Conservation (phyloP, 2,888 invertebrate species). For the Blastobasis lacticolella region DNA sequence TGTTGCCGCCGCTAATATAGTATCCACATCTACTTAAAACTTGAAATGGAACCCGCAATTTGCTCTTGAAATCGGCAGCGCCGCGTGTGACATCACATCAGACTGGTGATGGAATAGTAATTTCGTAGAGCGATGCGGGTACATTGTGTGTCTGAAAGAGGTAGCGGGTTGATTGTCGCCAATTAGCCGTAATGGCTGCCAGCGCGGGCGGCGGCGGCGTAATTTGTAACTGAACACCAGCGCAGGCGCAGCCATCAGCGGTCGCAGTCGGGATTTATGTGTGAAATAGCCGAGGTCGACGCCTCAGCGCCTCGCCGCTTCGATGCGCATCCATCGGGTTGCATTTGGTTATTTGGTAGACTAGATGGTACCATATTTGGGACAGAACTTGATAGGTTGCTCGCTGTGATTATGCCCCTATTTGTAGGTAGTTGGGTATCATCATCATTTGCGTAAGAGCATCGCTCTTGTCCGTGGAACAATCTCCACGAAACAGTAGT, state of each 20-base stretch:
- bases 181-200: constrained; percentile 60
- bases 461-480: too few relatives aligned
- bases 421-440: too few relatives aligned
- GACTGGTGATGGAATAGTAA: too few relatives aligned
- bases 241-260: constrained; percentile 8
- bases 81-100: too few relatives aligned
- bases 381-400: neutral
- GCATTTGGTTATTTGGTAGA: neutral
- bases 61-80: too few relatives aligned
- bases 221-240: constrained; percentile 47
- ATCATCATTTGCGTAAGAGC: too few relatives aligned
- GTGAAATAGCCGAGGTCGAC: constrained; percentile 55
- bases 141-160: constrained; percentile 29
- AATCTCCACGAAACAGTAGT: too few relatives aligned
- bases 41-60: too few relatives aligned
- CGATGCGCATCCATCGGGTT: neutral
- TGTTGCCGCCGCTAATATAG: too few relatives aligned
- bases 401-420: neutral
- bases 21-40: too few relatives aligned
- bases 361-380: neutral
- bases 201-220: constrained; percentile 40
- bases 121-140: constrained; percentile 25
- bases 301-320: constrained; percentile 16
- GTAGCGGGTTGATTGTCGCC: constrained; percentile 61
- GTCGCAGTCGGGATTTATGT: constrained; percentile 50